These are phyloP conservation scores for Uria lomvia DNA, from an alignment of 2,113 vertebrate genomes.

Conservation along the genomic window DNA sequence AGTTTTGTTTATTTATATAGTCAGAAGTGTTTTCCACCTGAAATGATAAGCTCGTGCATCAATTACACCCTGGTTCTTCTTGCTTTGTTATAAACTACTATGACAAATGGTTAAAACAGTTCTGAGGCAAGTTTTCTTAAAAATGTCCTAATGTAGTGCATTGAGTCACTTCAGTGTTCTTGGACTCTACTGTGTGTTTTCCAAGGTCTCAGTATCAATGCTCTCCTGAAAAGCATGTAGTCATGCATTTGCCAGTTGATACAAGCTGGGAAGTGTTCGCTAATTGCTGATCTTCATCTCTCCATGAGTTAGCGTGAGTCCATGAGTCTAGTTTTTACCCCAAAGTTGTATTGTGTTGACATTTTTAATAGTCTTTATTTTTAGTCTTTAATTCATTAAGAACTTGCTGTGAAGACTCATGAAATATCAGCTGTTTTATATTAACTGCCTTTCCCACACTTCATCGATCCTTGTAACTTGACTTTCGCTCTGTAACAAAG, in stretches of 20 bases:
- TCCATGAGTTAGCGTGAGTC: neutral
- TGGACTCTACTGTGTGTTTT: neutral
- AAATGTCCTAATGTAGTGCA: neutral
- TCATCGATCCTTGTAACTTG: neutral
- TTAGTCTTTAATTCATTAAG: neutral
- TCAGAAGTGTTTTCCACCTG: neutral
- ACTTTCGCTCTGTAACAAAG: neutral
- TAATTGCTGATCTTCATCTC: rapidly evolving
- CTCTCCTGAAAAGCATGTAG: neutral
- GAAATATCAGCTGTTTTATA: neutral
- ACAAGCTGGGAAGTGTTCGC: neutral
- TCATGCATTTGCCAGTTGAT: neutral
- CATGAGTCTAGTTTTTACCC: neutral
- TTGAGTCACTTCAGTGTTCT: neutral
- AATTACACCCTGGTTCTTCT: neutral
- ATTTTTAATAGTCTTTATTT: neutral
- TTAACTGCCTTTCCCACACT: neutral
- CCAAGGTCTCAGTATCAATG: neutral
- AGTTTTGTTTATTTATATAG: neutral
- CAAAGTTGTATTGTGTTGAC: neutral
- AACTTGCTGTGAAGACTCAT: neutral
- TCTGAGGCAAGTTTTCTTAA: neutral
- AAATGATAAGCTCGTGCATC: neutral
- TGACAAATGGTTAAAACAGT: neutral
- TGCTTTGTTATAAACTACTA: neutral